phyloP scores from a whole-genome alignment of 2,113 vertebrate genomes.

The Taurulus bubalis region DNA sequence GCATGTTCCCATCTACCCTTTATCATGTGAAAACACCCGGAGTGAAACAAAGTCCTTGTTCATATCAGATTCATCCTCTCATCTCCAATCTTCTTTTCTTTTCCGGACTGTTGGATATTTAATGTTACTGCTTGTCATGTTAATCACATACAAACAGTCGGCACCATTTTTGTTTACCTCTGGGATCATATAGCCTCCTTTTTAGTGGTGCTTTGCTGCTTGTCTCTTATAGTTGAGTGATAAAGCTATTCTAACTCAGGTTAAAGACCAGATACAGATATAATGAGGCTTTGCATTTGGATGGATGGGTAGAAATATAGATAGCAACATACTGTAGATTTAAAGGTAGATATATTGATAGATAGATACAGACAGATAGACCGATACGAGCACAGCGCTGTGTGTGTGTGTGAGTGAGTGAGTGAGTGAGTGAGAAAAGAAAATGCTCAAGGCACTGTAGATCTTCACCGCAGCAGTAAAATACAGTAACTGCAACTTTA shows the following conservation, averaged over 20 bases:
- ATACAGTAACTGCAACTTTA: too few species aligned
- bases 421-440: too few species aligned
- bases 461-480: too few species aligned
- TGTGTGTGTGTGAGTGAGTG: too few species aligned
- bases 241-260: background rate
- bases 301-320: background rate
- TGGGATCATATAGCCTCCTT: background rate
- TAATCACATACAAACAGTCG: conserved; percentile 42
- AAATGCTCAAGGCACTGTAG: too few species aligned
- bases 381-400: too few species aligned
- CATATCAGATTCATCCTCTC: conserved; percentile 24
- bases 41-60: conserved; percentile 18
- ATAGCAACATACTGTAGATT: background rate
- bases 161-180: background rate
- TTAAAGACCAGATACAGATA: conserved; percentile 18
- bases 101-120: conserved; percentile 39
- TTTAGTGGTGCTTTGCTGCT: background rate
- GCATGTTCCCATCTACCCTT: conserved; percentile 22
- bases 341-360: too few species aligned
- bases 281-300: conserved; percentile 20
- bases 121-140: conserved; percentile 38
- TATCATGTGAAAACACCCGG: conserved; percentile 17
- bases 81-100: background rate
- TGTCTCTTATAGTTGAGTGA: background rate
- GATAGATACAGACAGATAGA: too few species aligned